phyloP scores from a whole-genome alignment of 2,888 invertebrate species.

The Abrostola triplasia region DNA sequence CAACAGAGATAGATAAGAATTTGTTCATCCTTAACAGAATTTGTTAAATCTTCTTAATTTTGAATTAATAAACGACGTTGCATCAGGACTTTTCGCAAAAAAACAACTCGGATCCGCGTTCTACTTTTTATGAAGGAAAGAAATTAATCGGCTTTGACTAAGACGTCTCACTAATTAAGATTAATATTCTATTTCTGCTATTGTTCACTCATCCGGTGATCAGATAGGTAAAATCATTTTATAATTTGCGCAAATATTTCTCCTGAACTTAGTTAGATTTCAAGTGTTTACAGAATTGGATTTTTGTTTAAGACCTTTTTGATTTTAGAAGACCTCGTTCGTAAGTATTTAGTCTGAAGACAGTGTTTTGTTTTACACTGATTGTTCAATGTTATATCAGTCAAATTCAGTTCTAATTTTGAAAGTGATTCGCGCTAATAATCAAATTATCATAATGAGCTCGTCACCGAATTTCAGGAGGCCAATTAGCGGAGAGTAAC shows the following conservation, averaged over 20 bases:
- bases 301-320: neutral
- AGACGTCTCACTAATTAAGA: conserved; percentile 50
- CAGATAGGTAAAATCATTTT: conserved; percentile 40
- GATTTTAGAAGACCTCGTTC: too few species aligned
- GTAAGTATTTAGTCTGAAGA: too few species aligned
- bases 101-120: conserved; percentile 3
- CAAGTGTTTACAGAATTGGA: neutral
- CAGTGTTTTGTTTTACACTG: too few species aligned
- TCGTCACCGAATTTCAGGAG: too few species aligned
- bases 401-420: neutral
- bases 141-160: conserved; percentile 51
- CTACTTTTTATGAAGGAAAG: conserved; percentile 31
- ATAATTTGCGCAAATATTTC: conserved; percentile 28
- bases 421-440: too few species aligned
- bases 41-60: too few species aligned
- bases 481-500: too few species aligned
- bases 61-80: neutral
- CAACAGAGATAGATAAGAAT: too few species aligned
- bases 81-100: conserved; percentile 1
- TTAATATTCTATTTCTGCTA: conserved; percentile 49
- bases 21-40: too few species aligned
- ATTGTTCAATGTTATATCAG: too few species aligned
- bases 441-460: too few species aligned
- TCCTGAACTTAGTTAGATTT: conserved; percentile 9
- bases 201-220: conserved; percentile 47